Evolutionary conservation across 2,113 vertebrate genomes (phyloP).

Genomic region (Perognathus longimembris): DNA sequence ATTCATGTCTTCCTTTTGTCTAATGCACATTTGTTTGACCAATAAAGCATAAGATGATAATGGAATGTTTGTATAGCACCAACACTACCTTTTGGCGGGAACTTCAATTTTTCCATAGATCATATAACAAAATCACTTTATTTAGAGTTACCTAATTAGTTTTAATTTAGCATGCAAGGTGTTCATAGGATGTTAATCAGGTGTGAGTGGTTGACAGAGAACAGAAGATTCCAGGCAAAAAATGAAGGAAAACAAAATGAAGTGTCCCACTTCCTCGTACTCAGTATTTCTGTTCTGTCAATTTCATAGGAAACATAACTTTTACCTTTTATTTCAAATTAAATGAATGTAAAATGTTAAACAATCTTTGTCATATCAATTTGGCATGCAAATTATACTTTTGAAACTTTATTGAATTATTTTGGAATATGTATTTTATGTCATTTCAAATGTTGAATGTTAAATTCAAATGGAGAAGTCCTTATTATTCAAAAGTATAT

Average conservation of each 20-base stretch:
- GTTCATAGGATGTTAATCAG: not conserved
- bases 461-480: not conserved
- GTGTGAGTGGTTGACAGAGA: not conserved
- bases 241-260: not conserved
- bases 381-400: no score
- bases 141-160: not conserved
- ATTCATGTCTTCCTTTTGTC: not conserved
- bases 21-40: not conserved
- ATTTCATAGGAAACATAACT: not conserved
- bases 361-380: no score
- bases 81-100: not conserved
- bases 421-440: not conserved
- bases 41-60: not conserved
- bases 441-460: not conserved
- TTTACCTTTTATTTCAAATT: constrained; percentile 35
- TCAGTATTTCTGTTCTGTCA: not conserved
- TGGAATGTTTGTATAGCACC: not conserved
- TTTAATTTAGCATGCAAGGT: not conserved
- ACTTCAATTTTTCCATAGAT: not conserved
- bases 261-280: not conserved
- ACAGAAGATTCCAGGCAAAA: not conserved
- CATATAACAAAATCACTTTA: not conserved
- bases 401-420: no score
- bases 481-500: not conserved
- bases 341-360: not conserved